Percentiles rank a stretch among this genome's conserved stretches.
Conservation (phyloP, 2,113 vertebrate genomes). For the Rana temporaria region DNA sequence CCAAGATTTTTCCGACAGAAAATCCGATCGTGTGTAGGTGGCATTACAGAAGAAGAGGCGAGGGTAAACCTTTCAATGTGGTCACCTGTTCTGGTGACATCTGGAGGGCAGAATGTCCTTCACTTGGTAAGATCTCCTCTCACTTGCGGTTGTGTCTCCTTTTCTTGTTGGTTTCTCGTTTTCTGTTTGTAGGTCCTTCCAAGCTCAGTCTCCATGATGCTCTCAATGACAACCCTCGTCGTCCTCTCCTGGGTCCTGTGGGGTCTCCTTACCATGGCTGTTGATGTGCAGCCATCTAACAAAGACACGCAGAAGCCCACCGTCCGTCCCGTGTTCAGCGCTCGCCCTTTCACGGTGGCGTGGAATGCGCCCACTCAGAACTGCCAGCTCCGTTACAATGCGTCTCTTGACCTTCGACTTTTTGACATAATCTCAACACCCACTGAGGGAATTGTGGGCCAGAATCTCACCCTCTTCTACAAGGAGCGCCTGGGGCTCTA, state of each 20-base stretch:
- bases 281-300: slow-evolving; percentile 57
- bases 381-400: slow-evolving; percentile 81
- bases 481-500: slow-evolving; percentile 88
- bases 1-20: no score
- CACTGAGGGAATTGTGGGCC: slow-evolving; percentile 87
- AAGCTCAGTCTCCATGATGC: not conserved
- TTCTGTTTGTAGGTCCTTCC: not conserved
- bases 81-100: no score
- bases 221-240: not conserved
- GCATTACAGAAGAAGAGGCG: no score
- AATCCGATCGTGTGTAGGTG: no score
- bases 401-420: slow-evolving; percentile 78
- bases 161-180: not conserved
- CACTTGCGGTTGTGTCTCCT: no score
- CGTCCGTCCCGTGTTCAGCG: slow-evolving; percentile 80
- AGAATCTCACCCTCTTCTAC: slow-evolving; percentile 95
- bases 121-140: no score
- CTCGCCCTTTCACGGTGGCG: slow-evolving; percentile 86
- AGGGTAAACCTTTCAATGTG: no score
- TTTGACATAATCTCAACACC: slow-evolving; percentile 89
- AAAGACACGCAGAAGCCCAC: slow-evolving; percentile 75
- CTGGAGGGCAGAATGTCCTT: no score
- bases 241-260: slow-evolving; percentile 59
- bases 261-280: slow-evolving; percentile 63
- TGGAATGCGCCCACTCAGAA: slow-evolving; percentile 96